These are phyloP conservation scores for Ametastegia equiseti DNA, from an alignment of 2,888 invertebrate species.

Conservation along the genomic window DNA sequence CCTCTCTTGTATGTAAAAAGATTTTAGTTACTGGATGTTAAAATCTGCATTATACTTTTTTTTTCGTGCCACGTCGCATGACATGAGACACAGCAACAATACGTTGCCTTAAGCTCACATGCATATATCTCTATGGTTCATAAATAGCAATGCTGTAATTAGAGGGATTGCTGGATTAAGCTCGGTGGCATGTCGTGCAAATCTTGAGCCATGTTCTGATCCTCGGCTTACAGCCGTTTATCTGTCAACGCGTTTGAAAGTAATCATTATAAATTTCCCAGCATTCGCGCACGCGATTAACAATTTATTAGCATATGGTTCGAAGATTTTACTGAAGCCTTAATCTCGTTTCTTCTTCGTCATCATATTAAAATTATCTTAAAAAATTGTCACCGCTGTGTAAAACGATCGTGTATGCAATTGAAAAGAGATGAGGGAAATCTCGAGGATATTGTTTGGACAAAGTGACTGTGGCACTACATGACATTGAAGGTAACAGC, in stretches of 20 bases:
- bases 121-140: not conserved
- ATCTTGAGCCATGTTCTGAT: slow-evolving; percentile 58
- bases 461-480: slow-evolving; percentile 32
- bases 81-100: not conserved
- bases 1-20: too few relatives aligned
- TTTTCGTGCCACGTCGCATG: not conserved
- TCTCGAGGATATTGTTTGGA: not conserved
- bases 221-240: slow-evolving; percentile 61
- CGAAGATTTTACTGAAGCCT: not conserved
- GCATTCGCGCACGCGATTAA: slow-evolving; percentile 10
- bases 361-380: not conserved
- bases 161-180: slow-evolving; percentile 57
- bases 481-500: slow-evolving; percentile 65
- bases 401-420: not conserved
- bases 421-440: not conserved
- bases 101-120: not conserved
- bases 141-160: slow-evolving; percentile 26
- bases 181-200: slow-evolving; percentile 57
- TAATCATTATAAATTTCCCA: slow-evolving; percentile 62
- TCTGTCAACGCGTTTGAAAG: slow-evolving; percentile 64
- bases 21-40: too few relatives aligned
- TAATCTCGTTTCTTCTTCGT: not conserved
- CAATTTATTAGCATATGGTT: not conserved
- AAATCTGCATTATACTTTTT: too few relatives aligned
- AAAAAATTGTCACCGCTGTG: not conserved